Percentiles rank a stretch among this genome's conserved stretches.
Evolutionary conservation across 2,113 vertebrate species (phyloP).

Genomic region (Oryzias curvinotus): DNA sequence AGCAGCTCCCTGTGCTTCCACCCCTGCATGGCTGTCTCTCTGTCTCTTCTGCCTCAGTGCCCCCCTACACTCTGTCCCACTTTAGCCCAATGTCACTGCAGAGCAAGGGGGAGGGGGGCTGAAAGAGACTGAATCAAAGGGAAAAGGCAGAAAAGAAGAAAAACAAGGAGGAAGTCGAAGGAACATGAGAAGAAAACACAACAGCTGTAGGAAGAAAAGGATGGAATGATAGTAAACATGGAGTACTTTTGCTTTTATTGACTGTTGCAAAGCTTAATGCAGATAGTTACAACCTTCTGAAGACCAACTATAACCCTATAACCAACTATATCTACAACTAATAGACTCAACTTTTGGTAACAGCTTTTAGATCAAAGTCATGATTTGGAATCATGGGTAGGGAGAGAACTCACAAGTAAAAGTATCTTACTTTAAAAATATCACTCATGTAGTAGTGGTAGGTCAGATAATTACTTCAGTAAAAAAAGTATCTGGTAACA

Average conservation of each 20-base stretch:
- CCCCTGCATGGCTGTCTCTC: slow-evolving; percentile 64
- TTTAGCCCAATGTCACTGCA: slow-evolving; percentile 75
- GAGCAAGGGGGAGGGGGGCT: slow-evolving; percentile 63
- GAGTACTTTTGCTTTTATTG: neutral
- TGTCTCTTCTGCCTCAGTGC: slow-evolving; percentile 75
- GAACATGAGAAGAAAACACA: slow-evolving; percentile 2
- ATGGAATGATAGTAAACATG: slow-evolving; percentile 14
- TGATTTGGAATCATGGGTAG: too few species aligned
- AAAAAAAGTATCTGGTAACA: too few species aligned
- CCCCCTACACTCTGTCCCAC: slow-evolving; percentile 74
- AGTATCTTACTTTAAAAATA: too few species aligned
- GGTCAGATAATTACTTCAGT: too few species aligned
- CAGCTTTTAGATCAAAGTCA: too few species aligned
- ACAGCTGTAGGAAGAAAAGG: slow-evolving; percentile 18
- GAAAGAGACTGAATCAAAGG: slow-evolving; percentile 6
- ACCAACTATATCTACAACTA: too few species aligned
- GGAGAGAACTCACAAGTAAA: too few species aligned
- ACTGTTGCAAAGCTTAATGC: too few species aligned
- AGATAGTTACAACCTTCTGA: too few species aligned
- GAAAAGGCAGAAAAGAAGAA: slow-evolving; percentile 12
- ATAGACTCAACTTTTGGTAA: too few species aligned
- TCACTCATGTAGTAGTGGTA: too few species aligned
- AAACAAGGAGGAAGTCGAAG: slow-evolving; percentile 18
- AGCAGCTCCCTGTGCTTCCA: slow-evolving; percentile 45
- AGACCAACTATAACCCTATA: too few species aligned